phyloP scores from a whole-genome alignment of 2,797 vertebrate genomes.

The Gymnocypris eckloni region DNA sequence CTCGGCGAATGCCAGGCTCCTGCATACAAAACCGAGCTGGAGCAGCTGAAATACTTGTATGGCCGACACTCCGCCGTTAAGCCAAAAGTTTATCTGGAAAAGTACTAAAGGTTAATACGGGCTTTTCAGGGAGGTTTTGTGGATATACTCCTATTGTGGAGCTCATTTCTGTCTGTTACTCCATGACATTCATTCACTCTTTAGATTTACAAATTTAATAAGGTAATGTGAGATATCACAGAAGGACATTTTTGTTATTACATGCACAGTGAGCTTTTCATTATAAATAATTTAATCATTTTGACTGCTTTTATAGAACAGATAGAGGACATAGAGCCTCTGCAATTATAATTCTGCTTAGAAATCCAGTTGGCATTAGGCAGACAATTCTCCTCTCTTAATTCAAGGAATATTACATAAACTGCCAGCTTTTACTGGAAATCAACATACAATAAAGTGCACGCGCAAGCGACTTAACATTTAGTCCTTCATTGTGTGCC shows the following conservation, averaged over 20 bases:
- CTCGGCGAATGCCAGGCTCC: slow-evolving; percentile 75
- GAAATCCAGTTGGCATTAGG: slow-evolving; percentile 74
- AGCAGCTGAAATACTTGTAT: slow-evolving; percentile 73
- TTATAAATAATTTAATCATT: slow-evolving; percentile 45
- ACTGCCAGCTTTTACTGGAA: slow-evolving; percentile 17
- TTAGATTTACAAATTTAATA: slow-evolving; percentile 36
- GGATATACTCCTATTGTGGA: slow-evolving; percentile 24
- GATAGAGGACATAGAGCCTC: slow-evolving; percentile 31
- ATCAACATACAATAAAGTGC: slow-evolving; percentile 21
- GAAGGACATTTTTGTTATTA: slow-evolving; percentile 33
- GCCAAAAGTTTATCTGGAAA: slow-evolving; percentile 61
- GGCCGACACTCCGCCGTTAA: slow-evolving; percentile 66
- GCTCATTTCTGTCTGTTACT: slow-evolving; percentile 19
- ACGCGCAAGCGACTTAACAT: not conserved
- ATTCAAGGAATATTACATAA: slow-evolving; percentile 77
- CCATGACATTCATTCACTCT: slow-evolving; percentile 15
- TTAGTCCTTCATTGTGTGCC: not conserved
- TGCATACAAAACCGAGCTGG: slow-evolving; percentile 75
- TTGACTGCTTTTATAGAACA: slow-evolving; percentile 34
- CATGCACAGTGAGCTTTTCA: slow-evolving; percentile 44
- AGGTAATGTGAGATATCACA: slow-evolving; percentile 31
- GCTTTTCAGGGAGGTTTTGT: slow-evolving; percentile 71
- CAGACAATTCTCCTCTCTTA: slow-evolving; percentile 70
- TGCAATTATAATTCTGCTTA: slow-evolving; percentile 52
- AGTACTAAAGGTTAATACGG: slow-evolving; percentile 58